Conservation (phyloP, 2,888 invertebrate genomes). For the Oligia strigilis region DNA sequence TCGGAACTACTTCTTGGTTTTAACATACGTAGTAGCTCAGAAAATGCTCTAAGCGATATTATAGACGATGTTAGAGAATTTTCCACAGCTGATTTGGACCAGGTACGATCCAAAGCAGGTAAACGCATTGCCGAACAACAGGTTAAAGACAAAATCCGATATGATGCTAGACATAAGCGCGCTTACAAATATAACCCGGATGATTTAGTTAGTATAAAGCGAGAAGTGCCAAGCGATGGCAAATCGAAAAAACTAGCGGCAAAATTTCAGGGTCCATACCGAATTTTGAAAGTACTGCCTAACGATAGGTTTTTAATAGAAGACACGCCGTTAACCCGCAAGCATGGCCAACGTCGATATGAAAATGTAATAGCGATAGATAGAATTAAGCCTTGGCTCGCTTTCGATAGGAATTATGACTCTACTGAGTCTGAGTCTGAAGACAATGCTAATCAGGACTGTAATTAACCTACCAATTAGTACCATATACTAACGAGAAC, state of each 20-base stretch:
- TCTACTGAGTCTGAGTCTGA: not conserved
- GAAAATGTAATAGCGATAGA: constrained; percentile 18
- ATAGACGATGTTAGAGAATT: not conserved
- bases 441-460: too few species aligned
- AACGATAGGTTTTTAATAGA: constrained; percentile 14
- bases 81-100: not conserved
- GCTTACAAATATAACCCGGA: not conserved
- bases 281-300: constrained; percentile 3
- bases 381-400: constrained; percentile 13
- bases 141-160: not conserved
- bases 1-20: constrained; percentile 7
- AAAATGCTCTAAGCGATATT: constrained; percentile 1
- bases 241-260: not conserved
- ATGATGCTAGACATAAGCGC: not conserved
- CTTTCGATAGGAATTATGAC: constrained; percentile 6
- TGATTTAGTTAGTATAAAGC: constrained; percentile 3
- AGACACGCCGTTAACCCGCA: constrained; percentile 26
- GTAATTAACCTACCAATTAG: not conserved
- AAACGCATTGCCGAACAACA: not conserved
- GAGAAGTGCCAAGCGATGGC: constrained; percentile 4
- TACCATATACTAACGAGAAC: not conserved
- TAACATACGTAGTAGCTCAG: constrained; percentile 1
- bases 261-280: not conserved
- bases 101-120: not conserved
- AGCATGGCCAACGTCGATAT: constrained; percentile 7